These are phyloP conservation scores for Malurus cyaneus DNA, from an alignment of 2,113 vertebrate genomes.

Conservation along the genomic window DNA sequence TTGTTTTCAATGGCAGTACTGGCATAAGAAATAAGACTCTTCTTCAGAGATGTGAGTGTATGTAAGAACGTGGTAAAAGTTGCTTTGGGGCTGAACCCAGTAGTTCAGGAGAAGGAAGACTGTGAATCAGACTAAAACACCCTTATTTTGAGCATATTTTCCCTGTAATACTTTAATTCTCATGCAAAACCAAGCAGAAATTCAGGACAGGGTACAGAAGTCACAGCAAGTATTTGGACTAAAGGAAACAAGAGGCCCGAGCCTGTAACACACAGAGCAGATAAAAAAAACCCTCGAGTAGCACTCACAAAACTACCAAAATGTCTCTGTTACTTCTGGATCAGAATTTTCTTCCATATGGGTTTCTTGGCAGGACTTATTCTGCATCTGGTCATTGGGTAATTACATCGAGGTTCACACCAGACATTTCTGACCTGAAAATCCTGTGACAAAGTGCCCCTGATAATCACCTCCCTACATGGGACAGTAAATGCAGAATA, in stretches of 20 bases:
- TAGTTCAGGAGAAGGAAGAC: neutral
- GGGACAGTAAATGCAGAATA: neutral
- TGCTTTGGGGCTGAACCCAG: rapidly evolving
- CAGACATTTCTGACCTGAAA: neutral
- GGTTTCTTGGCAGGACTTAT: rapidly evolving
- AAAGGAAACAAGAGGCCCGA: neutral
- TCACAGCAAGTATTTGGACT: neutral
- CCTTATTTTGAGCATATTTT: neutral
- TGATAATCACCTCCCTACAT: neutral
- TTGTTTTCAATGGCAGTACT: neutral
- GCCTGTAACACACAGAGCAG: neutral
- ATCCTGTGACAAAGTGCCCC: neutral
- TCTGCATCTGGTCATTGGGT: rapidly evolving
- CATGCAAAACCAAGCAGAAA: neutral
- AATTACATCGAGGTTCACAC: neutral
- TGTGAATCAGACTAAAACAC: neutral
- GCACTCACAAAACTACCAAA: neutral
- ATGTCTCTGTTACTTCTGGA: rapidly evolving
- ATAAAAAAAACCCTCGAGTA: neutral
- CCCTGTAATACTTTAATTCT: neutral
- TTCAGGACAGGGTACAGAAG: neutral
- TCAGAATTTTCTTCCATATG: neutral
- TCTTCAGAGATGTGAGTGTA: neutral
- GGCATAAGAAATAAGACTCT: neutral
- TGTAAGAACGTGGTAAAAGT: rapidly evolving